A percentile compares a stretch with the other conserved stretches of the same genome.
These are phyloP conservation scores for Ceratina japonica DNA, from an alignment of 1,140 invertebrate genomes.

Conservation along the genomic window DNA sequence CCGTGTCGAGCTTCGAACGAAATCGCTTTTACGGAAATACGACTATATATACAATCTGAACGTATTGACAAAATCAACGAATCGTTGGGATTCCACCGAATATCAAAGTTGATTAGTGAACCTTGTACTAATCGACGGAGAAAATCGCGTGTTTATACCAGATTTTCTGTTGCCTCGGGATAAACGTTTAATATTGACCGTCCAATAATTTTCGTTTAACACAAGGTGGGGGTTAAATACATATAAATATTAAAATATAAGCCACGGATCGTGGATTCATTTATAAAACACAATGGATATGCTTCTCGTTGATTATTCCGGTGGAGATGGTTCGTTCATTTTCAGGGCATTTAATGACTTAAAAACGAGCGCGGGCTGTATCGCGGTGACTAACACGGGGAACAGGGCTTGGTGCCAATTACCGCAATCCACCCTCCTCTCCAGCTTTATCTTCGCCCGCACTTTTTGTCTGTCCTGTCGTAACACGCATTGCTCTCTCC, in stretches of 20 bases:
- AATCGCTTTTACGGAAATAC: constrained; percentile 17
- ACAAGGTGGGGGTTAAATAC: background rate
- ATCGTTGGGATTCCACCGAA: constrained; percentile 1
- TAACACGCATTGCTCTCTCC: constrained; percentile 19
- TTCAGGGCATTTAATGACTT: constrained; percentile 27
- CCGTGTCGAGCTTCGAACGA: constrained; percentile 2
- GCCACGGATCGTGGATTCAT: constrained; percentile 10
- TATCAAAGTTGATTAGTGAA: background rate
- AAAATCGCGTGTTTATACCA: background rate
- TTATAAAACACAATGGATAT: background rate
- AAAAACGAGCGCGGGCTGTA: background rate
- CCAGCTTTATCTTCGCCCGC: constrained; percentile 21
- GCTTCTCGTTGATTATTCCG: background rate
- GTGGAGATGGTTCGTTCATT: background rate
- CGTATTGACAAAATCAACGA: background rate
- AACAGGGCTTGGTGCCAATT: constrained; percentile 47
- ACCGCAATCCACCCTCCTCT: constrained; percentile 12
- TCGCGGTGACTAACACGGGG: constrained; percentile 35
- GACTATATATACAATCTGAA: background rate
- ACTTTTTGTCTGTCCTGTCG: background rate
- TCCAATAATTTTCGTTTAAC: background rate
- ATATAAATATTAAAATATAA: constrained; percentile 12
- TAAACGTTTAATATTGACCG: background rate
- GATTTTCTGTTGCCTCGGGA: background rate
- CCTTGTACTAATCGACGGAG: background rate